phyloP scores from a whole-genome alignment of 2,888 invertebrate genomes.

The Synanthedon myopaeformis region DNA sequence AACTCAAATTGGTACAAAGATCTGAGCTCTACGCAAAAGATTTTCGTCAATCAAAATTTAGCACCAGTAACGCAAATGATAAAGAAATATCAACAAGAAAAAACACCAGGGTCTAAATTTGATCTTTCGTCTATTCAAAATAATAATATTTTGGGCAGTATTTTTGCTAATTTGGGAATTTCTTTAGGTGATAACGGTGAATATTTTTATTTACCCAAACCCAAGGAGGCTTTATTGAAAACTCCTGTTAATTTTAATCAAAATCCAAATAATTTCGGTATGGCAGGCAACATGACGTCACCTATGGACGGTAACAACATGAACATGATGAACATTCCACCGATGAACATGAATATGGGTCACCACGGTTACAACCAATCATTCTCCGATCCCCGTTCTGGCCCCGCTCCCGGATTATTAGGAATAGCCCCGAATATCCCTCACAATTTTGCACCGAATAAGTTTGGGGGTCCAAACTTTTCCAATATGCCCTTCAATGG shows the following conservation, averaged over 20 bases:
- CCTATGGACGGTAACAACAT: conserved; percentile 45
- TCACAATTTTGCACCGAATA: conserved; percentile 55
- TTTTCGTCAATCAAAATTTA: conserved; percentile 77
- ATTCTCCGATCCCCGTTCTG: conserved; percentile 57
- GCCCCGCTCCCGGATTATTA: conserved; percentile 67
- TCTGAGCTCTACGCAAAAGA: conserved; percentile 78
- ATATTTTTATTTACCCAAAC: conserved; percentile 59
- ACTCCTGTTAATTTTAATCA: conserved; percentile 52
- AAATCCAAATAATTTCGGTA: conserved; percentile 38
- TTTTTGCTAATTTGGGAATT: conserved; percentile 74
- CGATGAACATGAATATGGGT: conserved; percentile 48
- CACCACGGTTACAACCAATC: conserved; percentile 53
- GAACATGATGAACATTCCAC: conserved; percentile 53
- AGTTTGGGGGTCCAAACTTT: conserved; percentile 48
- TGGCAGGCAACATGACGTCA: conserved; percentile 37
- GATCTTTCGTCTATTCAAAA: conserved; percentile 63
- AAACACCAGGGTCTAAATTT: conserved; percentile 62
- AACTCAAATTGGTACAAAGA: conserved; percentile 79
- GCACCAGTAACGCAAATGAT: conserved; percentile 72
- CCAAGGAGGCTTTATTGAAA: conserved; percentile 58
- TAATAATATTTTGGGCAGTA: conserved; percentile 66
- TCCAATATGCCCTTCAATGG: conserved; percentile 57
- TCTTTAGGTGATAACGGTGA: conserved; percentile 70
- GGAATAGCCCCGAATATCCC: conserved; percentile 70
- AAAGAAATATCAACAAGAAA: conserved; percentile 73